Percentiles rank a stretch among this genome's conserved stretches.
phyloP scores from a whole-genome alignment of 2,113 vertebrate species.

The Atlantisia rogersi region DNA sequence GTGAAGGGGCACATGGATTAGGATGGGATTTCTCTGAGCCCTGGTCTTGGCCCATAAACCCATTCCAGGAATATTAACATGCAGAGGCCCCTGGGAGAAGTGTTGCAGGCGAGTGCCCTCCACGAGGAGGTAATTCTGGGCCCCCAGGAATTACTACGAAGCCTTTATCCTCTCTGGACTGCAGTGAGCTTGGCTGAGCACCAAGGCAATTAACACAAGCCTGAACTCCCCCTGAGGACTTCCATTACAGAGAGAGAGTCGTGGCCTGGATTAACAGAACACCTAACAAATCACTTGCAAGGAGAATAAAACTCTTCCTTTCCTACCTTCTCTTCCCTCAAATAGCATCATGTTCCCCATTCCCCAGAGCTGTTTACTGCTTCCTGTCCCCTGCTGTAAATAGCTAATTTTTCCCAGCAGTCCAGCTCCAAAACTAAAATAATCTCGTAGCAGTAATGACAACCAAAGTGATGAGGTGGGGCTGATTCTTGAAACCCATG shows the following conservation, averaged over 20 bases:
- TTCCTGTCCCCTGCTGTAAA: background rate
- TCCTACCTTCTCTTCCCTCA: background rate
- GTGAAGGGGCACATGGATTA: background rate
- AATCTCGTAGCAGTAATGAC: background rate
- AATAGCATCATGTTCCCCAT: background rate
- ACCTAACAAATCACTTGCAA: background rate
- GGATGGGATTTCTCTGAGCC: background rate
- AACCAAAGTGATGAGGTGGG: background rate
- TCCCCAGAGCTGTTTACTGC: background rate
- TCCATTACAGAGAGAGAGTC: background rate
- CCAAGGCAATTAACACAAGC: conserved; percentile 11
- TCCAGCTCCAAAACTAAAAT: background rate
- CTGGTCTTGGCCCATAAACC: background rate
- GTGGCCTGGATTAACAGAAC: background rate
- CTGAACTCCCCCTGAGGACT: background rate
- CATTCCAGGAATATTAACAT: background rate
- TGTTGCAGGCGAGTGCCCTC: background rate
- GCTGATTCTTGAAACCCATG: background rate
- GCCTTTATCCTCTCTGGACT: background rate
- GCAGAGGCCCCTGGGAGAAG: background rate
- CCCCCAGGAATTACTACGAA: background rate
- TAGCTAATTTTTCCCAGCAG: background rate
- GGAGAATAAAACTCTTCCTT: background rate
- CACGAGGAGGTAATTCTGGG: background rate
- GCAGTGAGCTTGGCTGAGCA: background rate